These are phyloP conservation scores for Conomelus anceps DNA, from an alignment of 2,888 invertebrate genomes.

Conservation along the genomic window DNA sequence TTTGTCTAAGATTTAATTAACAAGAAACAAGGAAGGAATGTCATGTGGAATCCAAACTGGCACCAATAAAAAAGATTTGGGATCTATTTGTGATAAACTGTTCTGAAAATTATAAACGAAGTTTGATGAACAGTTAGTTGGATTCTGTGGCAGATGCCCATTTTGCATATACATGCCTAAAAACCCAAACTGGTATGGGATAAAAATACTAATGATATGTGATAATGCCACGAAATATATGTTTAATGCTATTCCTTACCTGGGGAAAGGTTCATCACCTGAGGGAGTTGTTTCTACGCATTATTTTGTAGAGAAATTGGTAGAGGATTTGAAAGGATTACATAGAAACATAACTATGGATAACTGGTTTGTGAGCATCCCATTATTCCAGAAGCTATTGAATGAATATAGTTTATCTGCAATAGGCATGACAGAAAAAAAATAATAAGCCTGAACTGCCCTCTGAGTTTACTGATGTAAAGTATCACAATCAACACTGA, in stretches of 20 bases:
- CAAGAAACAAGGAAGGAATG: too few relatives aligned
- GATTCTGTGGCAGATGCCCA: constrained; percentile 31
- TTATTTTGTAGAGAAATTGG: constrained; percentile 20
- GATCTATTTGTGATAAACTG: too few relatives aligned
- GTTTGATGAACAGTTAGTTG: constrained; percentile 34
- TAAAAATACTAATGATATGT: constrained; percentile 27
- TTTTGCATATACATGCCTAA: constrained; percentile 32
- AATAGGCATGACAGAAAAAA: constrained; percentile 27
- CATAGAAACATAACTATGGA: constrained; percentile 27
- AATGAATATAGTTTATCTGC: constrained; percentile 23
- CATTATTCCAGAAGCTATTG: constrained; percentile 30
- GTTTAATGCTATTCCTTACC: constrained; percentile 21
- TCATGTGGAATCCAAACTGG: too few relatives aligned
- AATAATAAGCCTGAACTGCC: constrained; percentile 37
- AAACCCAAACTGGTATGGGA: constrained; percentile 33
- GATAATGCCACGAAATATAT: constrained; percentile 16
- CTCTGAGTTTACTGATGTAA: constrained; percentile 33
- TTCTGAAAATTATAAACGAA: too few relatives aligned
- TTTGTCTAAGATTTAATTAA: too few relatives aligned
- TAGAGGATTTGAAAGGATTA: constrained; percentile 3
- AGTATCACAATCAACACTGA: constrained; percentile 22
- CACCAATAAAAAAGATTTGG: too few relatives aligned
- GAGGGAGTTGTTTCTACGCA: background rate
- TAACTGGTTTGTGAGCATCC: constrained; percentile 29
- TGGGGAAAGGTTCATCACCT: constrained; percentile 18